A percentile compares a stretch with the other conserved stretches of the same genome.
These are phyloP conservation scores for Delphinapterus leucas DNA, from an alignment of 2,113 vertebrate species.

Conservation along the genomic window DNA sequence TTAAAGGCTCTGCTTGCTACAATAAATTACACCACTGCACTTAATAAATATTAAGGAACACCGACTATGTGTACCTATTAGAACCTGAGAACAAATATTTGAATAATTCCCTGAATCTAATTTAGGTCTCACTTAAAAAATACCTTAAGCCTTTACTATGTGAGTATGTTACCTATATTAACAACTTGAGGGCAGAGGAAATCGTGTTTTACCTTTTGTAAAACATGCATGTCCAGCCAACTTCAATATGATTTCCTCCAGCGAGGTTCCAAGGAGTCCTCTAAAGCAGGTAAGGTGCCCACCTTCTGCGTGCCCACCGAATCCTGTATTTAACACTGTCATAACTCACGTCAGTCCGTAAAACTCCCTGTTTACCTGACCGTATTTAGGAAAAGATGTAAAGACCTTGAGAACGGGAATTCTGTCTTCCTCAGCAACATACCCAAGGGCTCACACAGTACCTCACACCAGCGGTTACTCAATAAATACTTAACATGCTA, in stretches of 20 bases:
- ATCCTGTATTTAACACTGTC: neutral
- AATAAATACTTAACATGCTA: neutral
- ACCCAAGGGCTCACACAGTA: neutral
- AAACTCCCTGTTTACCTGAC: too few species aligned
- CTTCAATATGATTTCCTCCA: rapidly evolving
- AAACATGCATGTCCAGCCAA: neutral
- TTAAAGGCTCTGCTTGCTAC: neutral
- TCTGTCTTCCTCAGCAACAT: neutral
- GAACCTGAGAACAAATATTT: neutral
- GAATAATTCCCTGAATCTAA: neutral
- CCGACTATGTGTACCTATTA: neutral
- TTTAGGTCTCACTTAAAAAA: neutral
- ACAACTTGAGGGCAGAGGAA: neutral
- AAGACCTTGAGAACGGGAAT: neutral
- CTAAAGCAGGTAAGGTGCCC: too few species aligned
- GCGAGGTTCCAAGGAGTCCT: neutral
- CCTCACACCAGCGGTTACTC: neutral
- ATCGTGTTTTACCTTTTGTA: neutral
- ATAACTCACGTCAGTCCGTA: rapidly evolving
- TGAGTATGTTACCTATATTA: neutral
- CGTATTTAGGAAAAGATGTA: neutral
- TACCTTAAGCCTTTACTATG: neutral
- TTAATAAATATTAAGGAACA: neutral
- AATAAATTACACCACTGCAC: neutral
- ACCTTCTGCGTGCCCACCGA: neutral